A percentile compares a stretch with the other conserved stretches of the same genome.
phyloP scores from a whole-genome alignment of 2,888 invertebrate species.

The Heliconius sara region DNA sequence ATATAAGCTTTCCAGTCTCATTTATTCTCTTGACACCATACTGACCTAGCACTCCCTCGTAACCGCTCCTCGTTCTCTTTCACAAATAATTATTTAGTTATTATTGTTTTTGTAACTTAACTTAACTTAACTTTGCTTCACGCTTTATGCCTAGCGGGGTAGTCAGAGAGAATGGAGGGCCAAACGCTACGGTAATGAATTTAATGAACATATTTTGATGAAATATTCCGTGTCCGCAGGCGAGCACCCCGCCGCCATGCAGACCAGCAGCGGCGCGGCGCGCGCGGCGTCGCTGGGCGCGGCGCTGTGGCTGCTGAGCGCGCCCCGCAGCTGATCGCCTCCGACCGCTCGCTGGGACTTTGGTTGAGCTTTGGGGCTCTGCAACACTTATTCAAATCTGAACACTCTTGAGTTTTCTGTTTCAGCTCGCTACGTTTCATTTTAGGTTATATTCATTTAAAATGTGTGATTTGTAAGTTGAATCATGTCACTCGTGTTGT shows the following conservation, averaged over 20 bases:
- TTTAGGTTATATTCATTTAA: neutral
- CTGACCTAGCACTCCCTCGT: no score
- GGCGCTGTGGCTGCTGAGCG: conserved; percentile 64
- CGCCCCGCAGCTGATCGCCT: conserved; percentile 79
- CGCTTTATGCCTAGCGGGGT: no score
- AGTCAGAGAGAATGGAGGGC: no score
- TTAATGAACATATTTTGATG: no score
- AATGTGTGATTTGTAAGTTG: neutral
- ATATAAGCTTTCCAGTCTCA: no score
- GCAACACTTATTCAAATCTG: neutral
- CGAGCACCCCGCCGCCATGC: conserved; percentile 94
- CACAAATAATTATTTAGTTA: no score
- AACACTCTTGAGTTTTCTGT: neutral
- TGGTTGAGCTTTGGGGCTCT: conserved; percentile 37
- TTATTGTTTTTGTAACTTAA: no score
- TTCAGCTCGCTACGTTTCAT: neutral
- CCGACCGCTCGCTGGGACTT: conserved; percentile 45
- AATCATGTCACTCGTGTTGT: neutral
- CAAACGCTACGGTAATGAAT: no score
- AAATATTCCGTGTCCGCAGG: conserved; percentile 74
- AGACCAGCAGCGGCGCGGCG: conserved; percentile 86
- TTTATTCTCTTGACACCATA: no score
- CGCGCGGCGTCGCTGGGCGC: conserved; percentile 79
- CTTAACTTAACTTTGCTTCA: no score
- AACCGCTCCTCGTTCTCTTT: no score